Evolutionary conservation across 2,888 invertebrate genomes (phyloP), one percentile per base, ranked within the genome.

Genomic region (Erynnis tages): DNA sequence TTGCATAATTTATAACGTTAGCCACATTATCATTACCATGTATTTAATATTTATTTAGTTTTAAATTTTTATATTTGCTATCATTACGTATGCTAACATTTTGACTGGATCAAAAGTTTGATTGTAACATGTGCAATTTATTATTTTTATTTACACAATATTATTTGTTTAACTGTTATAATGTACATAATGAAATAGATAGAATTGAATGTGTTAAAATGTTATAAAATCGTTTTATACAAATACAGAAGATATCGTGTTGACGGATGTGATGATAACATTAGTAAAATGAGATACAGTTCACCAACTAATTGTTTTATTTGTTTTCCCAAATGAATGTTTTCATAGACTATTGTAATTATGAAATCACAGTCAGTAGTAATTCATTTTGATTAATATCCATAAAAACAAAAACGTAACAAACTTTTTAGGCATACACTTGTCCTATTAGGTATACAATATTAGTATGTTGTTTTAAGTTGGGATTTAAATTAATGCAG

Each of bases 81-180:
- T 69, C 70, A 63, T 61, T 70, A 68, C 66, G 62, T 67, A 59
- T 65, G 62, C 62, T 62, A 59, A 65, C 66, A 68, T 78, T 85
- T 87, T 87, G 87, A 87, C 86, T 86, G 87, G 87, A 87, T 88
- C 88, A 87, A 85, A 65, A 74, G 43, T 74, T 75, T 86, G 84
- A 85, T 85, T 82, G 81, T 76, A 73, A 77, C 65, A 61, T 71
- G 82, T 83, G 82, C 82, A 82, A 83, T 75, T 78, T 73, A 37
- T 50, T 72, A 75, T 66, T 71, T 74, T 70, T 68, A 66, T 71
- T 71, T 72, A 73, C 61, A 66, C 47, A 50, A 50, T 44, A 34
- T 34, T 25, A 53, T 34, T n/a, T 37, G 25, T 50, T 50, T 49
- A 37, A 48, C 37, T 32, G 21, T 27, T 48, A 69, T 67, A 62